These are phyloP conservation scores for Hecatera dysodea DNA, from an alignment of 2,888 invertebrate species.

Conservation along the genomic window DNA sequence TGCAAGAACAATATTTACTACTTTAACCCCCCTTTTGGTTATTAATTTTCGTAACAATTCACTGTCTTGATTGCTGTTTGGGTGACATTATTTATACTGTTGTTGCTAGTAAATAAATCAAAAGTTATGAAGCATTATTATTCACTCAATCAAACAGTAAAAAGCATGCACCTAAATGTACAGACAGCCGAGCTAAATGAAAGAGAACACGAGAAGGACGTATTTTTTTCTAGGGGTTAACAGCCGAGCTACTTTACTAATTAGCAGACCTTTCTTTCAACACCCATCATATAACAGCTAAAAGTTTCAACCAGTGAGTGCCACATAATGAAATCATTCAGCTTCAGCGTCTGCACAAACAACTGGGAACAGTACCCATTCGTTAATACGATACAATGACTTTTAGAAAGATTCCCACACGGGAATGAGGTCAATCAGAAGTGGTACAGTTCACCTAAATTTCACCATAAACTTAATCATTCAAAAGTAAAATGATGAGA, in stretches of 20 bases:
- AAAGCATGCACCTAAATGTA: slow-evolving; percentile 57
- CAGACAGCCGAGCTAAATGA: slow-evolving; percentile 34
- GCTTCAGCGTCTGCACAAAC: slow-evolving; percentile 30
- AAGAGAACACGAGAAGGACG: not conserved
- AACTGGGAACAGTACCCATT: not conserved
- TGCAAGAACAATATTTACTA: slow-evolving; percentile 82
- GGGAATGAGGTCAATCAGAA: not conserved
- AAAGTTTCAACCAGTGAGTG: slow-evolving; percentile 1
- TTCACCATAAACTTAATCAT: too few species aligned
- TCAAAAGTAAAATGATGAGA: not conserved
- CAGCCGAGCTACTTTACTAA: slow-evolving; percentile 12
- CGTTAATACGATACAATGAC: slow-evolving; percentile 1
- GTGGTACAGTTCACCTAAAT: not conserved
- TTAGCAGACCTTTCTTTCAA: slow-evolving; percentile 23
- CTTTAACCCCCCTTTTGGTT: slow-evolving; percentile 67
- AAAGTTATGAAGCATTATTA: slow-evolving; percentile 64
- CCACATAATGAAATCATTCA: slow-evolving; percentile 37
- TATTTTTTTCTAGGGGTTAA: slow-evolving; percentile 3
- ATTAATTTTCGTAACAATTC: slow-evolving; percentile 42
- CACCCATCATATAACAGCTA: slow-evolving; percentile 7
- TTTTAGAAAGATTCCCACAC: not conserved
- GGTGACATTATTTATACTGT: slow-evolving; percentile 15
- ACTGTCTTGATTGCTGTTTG: slow-evolving; percentile 21
- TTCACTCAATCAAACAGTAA: slow-evolving; percentile 58
- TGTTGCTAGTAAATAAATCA: slow-evolving; percentile 50